These are phyloP conservation scores for Acrocyrtus sp. DNA, from an alignment of 2,888 invertebrate species.

Conservation along the genomic window DNA sequence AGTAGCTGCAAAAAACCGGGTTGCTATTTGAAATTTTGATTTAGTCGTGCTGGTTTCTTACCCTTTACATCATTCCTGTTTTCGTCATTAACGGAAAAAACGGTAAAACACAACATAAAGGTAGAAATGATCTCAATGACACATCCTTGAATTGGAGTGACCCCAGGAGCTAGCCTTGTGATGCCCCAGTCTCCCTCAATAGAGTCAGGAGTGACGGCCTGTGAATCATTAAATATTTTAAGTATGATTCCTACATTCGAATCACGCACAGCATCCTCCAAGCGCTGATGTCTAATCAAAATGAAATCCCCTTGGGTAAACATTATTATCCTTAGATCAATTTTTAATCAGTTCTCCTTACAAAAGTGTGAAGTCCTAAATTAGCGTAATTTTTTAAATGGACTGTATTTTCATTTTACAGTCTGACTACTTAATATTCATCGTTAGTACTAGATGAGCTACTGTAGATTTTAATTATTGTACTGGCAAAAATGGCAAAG, in stretches of 20 bases:
- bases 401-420: too few species aligned
- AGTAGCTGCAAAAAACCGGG: too few species aligned
- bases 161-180: slow-evolving; percentile 47
- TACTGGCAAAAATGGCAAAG: too few species aligned
- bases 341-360: too few species aligned
- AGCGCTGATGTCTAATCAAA: background rate
- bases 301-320: background rate
- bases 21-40: too few species aligned
- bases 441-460: background rate
- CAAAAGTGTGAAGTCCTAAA: too few species aligned
- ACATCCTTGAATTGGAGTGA: slow-evolving; percentile 66
- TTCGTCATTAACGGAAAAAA: slow-evolving; percentile 67
- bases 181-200: slow-evolving; percentile 65
- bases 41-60: background rate
- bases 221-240: background rate
- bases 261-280: background rate
- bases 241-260: background rate
- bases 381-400: too few species aligned
- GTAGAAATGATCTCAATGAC: slow-evolving; percentile 68
- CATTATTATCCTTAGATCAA: too few species aligned
- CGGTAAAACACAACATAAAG: slow-evolving; percentile 67
- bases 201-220: slow-evolving; percentile 64
- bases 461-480: background rate
- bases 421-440: too few species aligned
- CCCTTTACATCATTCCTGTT: slow-evolving; percentile 66